A percentile compares a stretch with the other conserved stretches of the same genome.
Conservation (phyloP, 1,140 invertebrate species). For the Hycleus phaleratus region DNA sequence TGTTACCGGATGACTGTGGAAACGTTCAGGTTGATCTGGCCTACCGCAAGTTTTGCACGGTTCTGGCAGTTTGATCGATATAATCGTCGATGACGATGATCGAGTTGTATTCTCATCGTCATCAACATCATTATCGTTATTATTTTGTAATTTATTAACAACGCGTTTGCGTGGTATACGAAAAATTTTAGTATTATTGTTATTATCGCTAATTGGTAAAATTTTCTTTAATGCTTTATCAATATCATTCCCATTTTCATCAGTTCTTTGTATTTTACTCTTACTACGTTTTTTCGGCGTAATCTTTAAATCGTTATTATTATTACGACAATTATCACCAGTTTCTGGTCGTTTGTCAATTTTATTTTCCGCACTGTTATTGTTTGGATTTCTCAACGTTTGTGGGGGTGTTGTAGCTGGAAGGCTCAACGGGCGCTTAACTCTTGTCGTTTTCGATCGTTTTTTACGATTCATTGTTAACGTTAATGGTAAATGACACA, state of each 20-base stretch:
- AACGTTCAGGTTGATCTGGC: conserved; percentile 48
- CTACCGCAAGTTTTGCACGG: conserved; percentile 52
- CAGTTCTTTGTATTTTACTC: not conserved
- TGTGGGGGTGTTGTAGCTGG: conserved; percentile 1
- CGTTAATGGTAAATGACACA: conserved; percentile 30
- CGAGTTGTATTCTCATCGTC: conserved; percentile 9
- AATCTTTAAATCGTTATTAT: not conserved
- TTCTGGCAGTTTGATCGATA: conserved; percentile 40
- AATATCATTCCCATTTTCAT: conserved; percentile 1
- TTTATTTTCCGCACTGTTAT: no score
- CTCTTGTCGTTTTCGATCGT: not conserved
- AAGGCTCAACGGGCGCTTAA: conserved; percentile 23
- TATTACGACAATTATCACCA: conserved; percentile 5
- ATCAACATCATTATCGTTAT: conserved; percentile 1
- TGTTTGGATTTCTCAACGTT: not conserved
- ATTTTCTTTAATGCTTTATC: conserved; percentile 6
- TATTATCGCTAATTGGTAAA: conserved; percentile 20
- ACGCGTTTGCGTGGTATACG: conserved; percentile 17
- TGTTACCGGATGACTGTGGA: conserved; percentile 51
- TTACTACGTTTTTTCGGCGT: not conserved
- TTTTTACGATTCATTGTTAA: conserved; percentile 13
- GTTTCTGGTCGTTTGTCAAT: conserved; percentile 8
- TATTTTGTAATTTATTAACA: conserved; percentile 3
- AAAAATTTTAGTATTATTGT: conserved; percentile 27
- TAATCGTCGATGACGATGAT: not conserved